Conservation (phyloP, 2,888 invertebrate genomes). For the Dryomyza anilis region DNA sequence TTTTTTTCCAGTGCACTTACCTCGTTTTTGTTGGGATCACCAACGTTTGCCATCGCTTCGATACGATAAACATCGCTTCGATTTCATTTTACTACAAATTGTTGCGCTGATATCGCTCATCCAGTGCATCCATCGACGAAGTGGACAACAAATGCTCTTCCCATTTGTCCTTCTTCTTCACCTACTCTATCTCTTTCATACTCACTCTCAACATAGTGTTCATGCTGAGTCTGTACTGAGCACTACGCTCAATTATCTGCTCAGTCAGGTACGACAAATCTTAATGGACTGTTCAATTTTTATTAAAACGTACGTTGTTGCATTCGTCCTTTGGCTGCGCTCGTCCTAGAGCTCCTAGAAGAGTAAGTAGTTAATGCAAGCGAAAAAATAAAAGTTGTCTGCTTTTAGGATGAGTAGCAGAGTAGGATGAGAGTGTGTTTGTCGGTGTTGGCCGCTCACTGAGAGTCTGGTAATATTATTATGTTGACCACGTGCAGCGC, state of each 20-base stretch:
- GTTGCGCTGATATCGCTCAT: conserved; percentile 17
- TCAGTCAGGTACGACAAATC: conserved; percentile 50
- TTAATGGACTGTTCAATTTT: conserved; percentile 52
- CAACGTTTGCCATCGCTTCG: too few relatives aligned
- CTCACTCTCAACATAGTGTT: not conserved
- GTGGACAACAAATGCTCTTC: conserved; percentile 18
- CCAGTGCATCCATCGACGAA: conserved; percentile 13
- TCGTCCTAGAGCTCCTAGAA: too few relatives aligned
- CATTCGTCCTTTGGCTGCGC: not conserved
- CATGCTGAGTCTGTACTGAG: not conserved
- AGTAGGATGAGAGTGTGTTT: not conserved
- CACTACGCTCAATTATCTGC: conserved; percentile 38
- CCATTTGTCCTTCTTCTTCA: not conserved
- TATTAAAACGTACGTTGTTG: conserved; percentile 40
- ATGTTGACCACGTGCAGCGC: conserved; percentile 1
- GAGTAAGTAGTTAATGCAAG: too few relatives aligned
- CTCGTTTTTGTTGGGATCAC: too few relatives aligned
- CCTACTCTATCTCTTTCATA: not conserved
- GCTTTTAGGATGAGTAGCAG: conserved; percentile 9
- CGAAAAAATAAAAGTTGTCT: not conserved
- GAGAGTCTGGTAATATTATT: not conserved
- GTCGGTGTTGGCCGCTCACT: not conserved
- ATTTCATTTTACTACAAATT: conserved; percentile 27
- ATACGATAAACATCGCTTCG: too few relatives aligned
- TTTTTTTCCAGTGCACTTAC: too few relatives aligned